Conservation (phyloP, 2,888 invertebrate genomes). For the Abrostola triplasia region DNA sequence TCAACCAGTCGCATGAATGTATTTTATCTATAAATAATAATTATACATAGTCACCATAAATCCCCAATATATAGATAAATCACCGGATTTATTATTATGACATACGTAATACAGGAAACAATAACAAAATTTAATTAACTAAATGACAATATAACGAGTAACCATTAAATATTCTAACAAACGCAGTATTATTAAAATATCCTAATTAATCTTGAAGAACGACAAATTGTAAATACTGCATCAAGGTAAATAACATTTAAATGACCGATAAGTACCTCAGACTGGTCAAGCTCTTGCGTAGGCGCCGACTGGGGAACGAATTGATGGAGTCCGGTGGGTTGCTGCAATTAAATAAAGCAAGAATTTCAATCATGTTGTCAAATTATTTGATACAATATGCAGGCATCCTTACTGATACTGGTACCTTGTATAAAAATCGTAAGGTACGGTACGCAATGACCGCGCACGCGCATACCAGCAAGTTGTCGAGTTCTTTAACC, state of each 20-base stretch:
- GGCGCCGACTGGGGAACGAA: slow-evolving; percentile 84
- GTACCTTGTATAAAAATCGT: slow-evolving; percentile 31
- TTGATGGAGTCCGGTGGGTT: slow-evolving; percentile 79
- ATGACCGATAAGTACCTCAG: slow-evolving; percentile 69
- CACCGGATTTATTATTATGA: too few species aligned
- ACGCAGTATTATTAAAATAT: not conserved
- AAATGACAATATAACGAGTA: too few species aligned
- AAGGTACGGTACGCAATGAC: slow-evolving; percentile 53
- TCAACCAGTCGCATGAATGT: too few species aligned
- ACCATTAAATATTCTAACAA: not conserved
- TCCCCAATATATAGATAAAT: too few species aligned
- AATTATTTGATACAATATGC: not conserved
- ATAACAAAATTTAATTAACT: too few species aligned
- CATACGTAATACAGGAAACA: too few species aligned
- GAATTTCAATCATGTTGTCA: slow-evolving; percentile 12
- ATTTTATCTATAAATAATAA: too few species aligned
- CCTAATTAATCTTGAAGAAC: not conserved
- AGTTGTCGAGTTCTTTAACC: slow-evolving; percentile 68
- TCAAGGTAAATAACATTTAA: not conserved
- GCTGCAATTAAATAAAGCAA: slow-evolving; percentile 67
- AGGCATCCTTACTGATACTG: slow-evolving; percentile 10
- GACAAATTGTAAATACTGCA: not conserved
- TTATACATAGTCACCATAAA: too few species aligned
- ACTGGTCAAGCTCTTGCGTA: slow-evolving; percentile 84
- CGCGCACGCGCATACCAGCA: slow-evolving; percentile 56